Conservation (phyloP, 1,140 invertebrate genomes). For the Ladona fulva region DNA sequence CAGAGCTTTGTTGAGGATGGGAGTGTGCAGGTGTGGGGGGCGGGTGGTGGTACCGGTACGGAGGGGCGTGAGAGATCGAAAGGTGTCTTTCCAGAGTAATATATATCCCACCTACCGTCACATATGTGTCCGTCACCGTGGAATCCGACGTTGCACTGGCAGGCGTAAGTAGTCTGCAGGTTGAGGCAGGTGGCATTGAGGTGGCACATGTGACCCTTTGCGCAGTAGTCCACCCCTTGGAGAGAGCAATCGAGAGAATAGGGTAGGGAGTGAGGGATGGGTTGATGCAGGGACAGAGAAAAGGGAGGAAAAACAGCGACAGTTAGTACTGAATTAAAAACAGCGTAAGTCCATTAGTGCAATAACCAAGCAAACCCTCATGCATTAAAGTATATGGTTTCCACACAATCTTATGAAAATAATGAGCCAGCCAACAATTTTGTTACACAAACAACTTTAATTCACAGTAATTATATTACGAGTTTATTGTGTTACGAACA, state of each 20-base stretch:
- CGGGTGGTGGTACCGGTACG: neutral
- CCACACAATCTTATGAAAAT: too few relatives aligned
- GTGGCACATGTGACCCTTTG: constrained; percentile 72
- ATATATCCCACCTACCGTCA: constrained; percentile 46
- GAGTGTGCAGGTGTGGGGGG: neutral
- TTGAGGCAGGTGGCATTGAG: constrained; percentile 76
- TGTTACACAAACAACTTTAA: too few relatives aligned
- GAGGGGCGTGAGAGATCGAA: neutral
- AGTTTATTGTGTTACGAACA: too few relatives aligned
- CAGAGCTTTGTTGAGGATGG: neutral
- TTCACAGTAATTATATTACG: too few relatives aligned
- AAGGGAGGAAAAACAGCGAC: neutral
- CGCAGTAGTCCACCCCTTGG: constrained; percentile 78
- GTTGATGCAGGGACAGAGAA: neutral
- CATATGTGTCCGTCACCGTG: constrained; percentile 68
- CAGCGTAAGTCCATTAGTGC: too few relatives aligned
- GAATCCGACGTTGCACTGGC: constrained; percentile 74
- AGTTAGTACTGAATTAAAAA: too few relatives aligned
- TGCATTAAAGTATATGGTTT: too few relatives aligned
- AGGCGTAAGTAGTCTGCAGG: constrained; percentile 72
- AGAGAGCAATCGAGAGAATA: neutral
- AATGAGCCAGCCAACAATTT: too few relatives aligned
- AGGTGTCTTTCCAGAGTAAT: neutral
- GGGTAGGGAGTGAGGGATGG: neutral
- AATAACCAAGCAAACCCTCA: too few relatives aligned